Conservation (phyloP, 2,888 invertebrate species). For the Lydus trimaculatus region DNA sequence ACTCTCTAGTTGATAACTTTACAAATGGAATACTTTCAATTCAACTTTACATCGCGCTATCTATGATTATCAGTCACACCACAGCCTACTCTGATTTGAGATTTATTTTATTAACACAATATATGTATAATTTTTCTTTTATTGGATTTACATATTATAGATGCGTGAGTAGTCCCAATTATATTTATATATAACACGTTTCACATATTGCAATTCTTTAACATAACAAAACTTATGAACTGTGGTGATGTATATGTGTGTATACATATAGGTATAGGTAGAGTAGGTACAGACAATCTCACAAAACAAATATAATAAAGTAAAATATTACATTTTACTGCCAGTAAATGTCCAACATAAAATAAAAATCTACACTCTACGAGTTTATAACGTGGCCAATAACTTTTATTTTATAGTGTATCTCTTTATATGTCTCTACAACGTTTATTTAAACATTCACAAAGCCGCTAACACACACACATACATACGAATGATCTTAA, state of each 20-base stretch:
- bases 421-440: slow-evolving; percentile 30
- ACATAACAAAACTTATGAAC: slow-evolving; percentile 34
- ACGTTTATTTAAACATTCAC: slow-evolving; percentile 31
- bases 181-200: slow-evolving; percentile 26
- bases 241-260: slow-evolving; percentile 33
- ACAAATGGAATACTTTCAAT: no score
- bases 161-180: slow-evolving; percentile 29
- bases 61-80: no score
- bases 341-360: slow-evolving; percentile 48
- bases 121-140: slow-evolving; percentile 1
- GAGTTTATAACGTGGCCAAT: slow-evolving; percentile 46
- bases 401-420: slow-evolving; percentile 41
- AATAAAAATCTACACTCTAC: slow-evolving; percentile 47
- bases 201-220: slow-evolving; percentile 19
- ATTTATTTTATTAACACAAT: slow-evolving; percentile 3
- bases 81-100: neutral
- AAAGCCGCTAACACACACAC: slow-evolving; percentile 13
- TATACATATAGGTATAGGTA: no score
- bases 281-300: slow-evolving; percentile 35
- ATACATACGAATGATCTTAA: no score
- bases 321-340: slow-evolving; percentile 51
- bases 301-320: slow-evolving; percentile 46
- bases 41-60: no score
- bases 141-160: slow-evolving; percentile 14
- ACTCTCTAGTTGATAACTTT: no score